Base-by-base conservation (phyloP, 2,113 vertebrate species). In the Rhombomys opimus region DNA sequence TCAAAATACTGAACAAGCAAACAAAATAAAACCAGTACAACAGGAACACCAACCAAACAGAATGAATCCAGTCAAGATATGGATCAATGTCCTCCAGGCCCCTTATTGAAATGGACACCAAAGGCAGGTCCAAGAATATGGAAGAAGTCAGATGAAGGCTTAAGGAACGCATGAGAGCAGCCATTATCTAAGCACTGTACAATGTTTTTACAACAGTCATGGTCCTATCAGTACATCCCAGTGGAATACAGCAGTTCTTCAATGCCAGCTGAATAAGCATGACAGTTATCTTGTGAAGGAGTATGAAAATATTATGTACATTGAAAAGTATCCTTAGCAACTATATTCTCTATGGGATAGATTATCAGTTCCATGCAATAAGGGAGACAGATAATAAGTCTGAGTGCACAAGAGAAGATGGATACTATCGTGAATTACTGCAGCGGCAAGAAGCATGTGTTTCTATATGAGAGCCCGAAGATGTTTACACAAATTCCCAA, bases 381-480 rank as follows among this genome's bases (percentile, higher is more conserved):
- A 91, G 67, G 41, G 46, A 80, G 12, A 90, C 5, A 93, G 78
- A 67, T 54, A 95, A 41, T 41, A 93, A 93, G 68, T 96, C 94
- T 94, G 67, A 91, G 52, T 84, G 77, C 25, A 84, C 23, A 77
- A 73, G 85, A 35, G 61, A 93, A 94, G 88, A 92, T 12, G 57
- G 50, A 93, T 87, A 52, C 85, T 4, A 27, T 27, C 38, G 41
- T 85, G 20, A 89, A 77, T 67, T 87, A 68, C 25, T 54, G 10
- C 32, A 84, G 14, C 80, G 20, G 54, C 27, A 89, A 85, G 2
- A 88, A 80, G 32, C 23, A 77, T 90, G 54, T 7, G 72, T 81
- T 94, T 97, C 22, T 93, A 46, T 77, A 72, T 91, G 46, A 11
- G 78, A 63, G 22, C 25, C 76, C 85, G 90, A 95, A 96, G 30